Evolutionary conservation across 1,140 invertebrate species (phyloP).

Genomic region (Neodiprion lecontei): DNA sequence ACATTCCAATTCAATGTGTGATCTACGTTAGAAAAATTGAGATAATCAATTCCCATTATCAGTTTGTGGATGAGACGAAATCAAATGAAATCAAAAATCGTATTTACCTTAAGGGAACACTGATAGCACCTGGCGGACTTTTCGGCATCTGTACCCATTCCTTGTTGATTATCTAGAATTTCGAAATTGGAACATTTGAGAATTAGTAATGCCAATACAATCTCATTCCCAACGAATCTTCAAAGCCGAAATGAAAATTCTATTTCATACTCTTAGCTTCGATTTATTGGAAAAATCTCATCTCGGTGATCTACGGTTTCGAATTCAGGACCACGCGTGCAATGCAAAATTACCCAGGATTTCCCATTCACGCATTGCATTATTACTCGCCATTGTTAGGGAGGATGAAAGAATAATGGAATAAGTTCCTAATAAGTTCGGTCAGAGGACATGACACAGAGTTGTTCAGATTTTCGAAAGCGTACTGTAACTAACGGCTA

Average conservation of each 20-base stretch:
- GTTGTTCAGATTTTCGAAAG: not conserved
- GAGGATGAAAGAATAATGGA: not conserved
- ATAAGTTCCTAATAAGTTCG: not conserved
- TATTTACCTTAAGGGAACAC: slow-evolving; percentile 1
- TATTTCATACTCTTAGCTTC: not conserved
- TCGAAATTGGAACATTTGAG: not conserved
- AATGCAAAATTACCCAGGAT: slow-evolving; percentile 6
- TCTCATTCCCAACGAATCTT: not conserved
- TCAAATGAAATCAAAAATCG: not conserved
- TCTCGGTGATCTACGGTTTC: not conserved
- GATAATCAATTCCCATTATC: not conserved
- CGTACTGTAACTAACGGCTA: not conserved
- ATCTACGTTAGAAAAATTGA: slow-evolving; percentile 32
- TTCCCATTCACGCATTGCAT: not conserved
- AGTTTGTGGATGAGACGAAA: not conserved
- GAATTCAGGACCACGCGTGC: not conserved
- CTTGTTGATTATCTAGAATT: not conserved
- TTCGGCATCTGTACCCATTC: slow-evolving; percentile 9
- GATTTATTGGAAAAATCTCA: not conserved
- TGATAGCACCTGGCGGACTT: slow-evolving; percentile 2
- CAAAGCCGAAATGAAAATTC: not conserved
- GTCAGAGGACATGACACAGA: not conserved
- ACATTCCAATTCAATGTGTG: slow-evolving; percentile 69
- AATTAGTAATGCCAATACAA: not conserved
- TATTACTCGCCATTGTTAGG: not conserved